A percentile compares a stretch with the other conserved stretches of the same genome.
Evolutionary conservation across 2,113 vertebrate genomes (phyloP).

Genomic region (Campylomormyrus tamandua): DNA sequence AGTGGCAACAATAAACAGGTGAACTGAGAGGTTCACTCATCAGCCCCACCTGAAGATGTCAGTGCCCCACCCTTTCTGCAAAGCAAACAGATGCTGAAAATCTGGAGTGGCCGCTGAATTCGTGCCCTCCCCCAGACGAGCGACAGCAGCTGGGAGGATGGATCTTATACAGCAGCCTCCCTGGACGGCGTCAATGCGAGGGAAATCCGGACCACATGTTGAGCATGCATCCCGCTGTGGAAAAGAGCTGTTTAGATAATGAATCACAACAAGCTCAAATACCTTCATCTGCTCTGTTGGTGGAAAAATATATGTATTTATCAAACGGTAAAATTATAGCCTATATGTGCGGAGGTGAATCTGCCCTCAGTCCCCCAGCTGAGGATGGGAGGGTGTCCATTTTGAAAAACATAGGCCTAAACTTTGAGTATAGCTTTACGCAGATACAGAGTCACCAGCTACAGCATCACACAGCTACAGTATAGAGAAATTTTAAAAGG

Average conservation of each 20-base stretch:
- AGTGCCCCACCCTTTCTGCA: not conserved
- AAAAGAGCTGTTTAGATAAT: not conserved
- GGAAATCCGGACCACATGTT: not conserved
- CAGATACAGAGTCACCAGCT: not conserved
- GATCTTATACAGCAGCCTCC: not conserved
- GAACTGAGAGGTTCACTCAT: not conserved
- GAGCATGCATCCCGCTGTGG: not conserved
- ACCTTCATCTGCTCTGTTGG: not conserved
- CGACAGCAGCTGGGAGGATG: not conserved
- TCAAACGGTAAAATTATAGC: not conserved
- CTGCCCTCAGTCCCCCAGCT: not conserved
- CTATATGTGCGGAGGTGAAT: not conserved
- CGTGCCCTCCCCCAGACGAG: not conserved
- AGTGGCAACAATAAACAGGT: not conserved
- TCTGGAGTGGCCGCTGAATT: not conserved
- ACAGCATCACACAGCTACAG: not conserved
- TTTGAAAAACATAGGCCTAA: not conserved
- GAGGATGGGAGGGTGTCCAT: not conserved
- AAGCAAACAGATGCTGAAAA: not conserved
- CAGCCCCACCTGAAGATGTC: not conserved
- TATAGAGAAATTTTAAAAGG: not conserved
- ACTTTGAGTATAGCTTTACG: not conserved
- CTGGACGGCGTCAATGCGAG: not conserved
- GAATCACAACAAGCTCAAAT: slow-evolving; percentile 2
- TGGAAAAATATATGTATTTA: slow-evolving; percentile 2